phyloP scores from a whole-genome alignment of 2,888 invertebrate species.

The Trissonchulus sp. region DNA sequence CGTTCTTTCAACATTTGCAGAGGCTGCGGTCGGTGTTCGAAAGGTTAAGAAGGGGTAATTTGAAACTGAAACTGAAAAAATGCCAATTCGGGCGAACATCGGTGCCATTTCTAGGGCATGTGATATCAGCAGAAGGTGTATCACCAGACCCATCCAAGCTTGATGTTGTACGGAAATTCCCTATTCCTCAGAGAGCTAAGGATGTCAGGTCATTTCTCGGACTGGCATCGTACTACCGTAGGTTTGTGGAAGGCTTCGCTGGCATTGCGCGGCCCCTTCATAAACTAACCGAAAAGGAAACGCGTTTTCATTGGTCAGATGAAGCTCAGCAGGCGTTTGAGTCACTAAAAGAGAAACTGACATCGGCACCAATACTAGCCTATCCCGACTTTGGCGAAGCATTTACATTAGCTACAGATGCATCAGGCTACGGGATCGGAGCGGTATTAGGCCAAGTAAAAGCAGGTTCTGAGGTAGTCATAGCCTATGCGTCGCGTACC shows the following conservation, averaged over 20 bases:
- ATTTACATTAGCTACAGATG: conserved; percentile 40
- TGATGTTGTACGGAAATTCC: not conserved
- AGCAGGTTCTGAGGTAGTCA: conserved; percentile 33
- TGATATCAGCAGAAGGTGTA: not conserved
- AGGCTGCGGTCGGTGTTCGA: not conserved
- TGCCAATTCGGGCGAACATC: not conserved
- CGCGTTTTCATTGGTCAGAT: conserved; percentile 34
- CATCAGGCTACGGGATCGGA: conserved; percentile 39
- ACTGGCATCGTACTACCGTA: conserved; percentile 46
- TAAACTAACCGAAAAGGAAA: conserved; percentile 11
- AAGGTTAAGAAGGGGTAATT: not conserved
- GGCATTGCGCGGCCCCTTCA: conserved; percentile 27
- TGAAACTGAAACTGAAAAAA: conserved; percentile 15
- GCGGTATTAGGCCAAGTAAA: conserved; percentile 39
- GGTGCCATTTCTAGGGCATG: conserved; percentile 7
- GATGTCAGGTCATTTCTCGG: conserved; percentile 43
- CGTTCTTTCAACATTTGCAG: not conserved
- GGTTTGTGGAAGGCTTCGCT: conserved; percentile 35
- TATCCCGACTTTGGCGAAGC: conserved; percentile 34
- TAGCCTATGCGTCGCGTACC: conserved; percentile 40
- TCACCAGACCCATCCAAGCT: conserved; percentile 1
- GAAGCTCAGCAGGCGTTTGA: conserved; percentile 29
- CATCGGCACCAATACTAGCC: conserved; percentile 33
- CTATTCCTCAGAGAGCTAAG: not conserved
- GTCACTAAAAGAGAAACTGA: conserved; percentile 27